phyloP scores from a whole-genome alignment of 2,113 vertebrate genomes.

The Empidonax alnorum region DNA sequence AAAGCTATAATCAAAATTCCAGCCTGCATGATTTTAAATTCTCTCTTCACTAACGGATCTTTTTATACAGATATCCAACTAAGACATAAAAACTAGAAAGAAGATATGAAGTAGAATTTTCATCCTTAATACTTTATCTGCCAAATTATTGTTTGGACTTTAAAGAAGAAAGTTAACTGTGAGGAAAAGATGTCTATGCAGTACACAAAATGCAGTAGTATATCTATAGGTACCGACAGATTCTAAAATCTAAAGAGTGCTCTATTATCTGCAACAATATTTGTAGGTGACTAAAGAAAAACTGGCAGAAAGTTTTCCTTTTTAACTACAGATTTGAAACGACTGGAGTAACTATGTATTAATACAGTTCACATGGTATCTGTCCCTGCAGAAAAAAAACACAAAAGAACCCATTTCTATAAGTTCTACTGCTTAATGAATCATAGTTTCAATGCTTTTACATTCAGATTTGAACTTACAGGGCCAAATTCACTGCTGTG shows the following conservation, averaged over 20 bases:
- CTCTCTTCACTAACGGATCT: not conserved
- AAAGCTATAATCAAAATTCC: not conserved
- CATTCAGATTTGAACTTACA: not conserved
- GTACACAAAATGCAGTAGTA: not conserved
- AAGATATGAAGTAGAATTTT: not conserved
- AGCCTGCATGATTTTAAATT: not conserved
- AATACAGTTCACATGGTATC: not conserved
- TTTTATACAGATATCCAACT: not conserved
- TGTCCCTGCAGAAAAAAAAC: not conserved
- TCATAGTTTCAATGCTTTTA: not conserved
- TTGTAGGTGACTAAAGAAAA: not conserved
- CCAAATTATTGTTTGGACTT: not conserved
- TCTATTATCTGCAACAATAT: not conserved
- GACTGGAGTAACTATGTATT: not conserved
- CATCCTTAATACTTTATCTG: not conserved
- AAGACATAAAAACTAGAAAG: not conserved
- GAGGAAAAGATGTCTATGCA: not conserved
- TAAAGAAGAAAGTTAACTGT: not conserved
- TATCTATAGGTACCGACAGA: not conserved
- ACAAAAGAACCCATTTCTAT: fast-evolving
- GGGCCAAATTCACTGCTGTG: not conserved
- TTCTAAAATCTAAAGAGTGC: not conserved
- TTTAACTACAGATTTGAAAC: not conserved
- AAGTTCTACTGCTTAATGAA: not conserved
- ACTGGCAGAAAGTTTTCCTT: not conserved